Evolutionary conservation across 2,113 vertebrate species (phyloP).

Genomic region (Pimephales promelas): DNA sequence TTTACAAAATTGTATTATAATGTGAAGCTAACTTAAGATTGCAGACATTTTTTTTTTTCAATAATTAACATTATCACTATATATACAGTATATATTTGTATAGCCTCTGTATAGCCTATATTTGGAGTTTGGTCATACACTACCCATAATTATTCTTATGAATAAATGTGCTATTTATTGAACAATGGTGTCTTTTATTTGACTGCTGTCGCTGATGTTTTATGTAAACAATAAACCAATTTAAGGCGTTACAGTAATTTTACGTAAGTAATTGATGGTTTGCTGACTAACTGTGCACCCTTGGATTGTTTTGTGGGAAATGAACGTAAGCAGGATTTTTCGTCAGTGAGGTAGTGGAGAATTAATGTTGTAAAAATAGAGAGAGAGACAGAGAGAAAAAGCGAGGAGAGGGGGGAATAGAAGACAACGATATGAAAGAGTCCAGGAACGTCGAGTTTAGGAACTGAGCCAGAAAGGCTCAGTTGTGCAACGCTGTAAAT

Average conservation of each 20-base stretch:
- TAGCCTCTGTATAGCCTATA: too few species aligned
- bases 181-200: background rate
- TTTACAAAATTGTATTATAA: too few species aligned
- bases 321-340: conserved; percentile 71
- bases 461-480: conserved; percentile 45
- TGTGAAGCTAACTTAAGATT: background rate
- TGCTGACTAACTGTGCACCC: conserved; percentile 61
- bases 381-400: background rate
- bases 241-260: background rate
- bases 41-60: background rate
- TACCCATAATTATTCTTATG: background rate
- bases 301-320: conserved; percentile 66
- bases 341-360: conserved; percentile 74
- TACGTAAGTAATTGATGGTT: conserved; percentile 21
- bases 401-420: conserved; percentile 24
- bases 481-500: background rate
- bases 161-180: too few species aligned
- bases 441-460: background rate
- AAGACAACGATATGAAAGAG: conserved; percentile 61
- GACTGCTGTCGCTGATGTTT: background rate
- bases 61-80: background rate
- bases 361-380: conserved; percentile 65
- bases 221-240: background rate
- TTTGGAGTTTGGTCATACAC: background rate
- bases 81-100: too few species aligned